Evolutionary conservation across 2,113 vertebrate genomes (phyloP).

Genomic region (Arenaria interpres): DNA sequence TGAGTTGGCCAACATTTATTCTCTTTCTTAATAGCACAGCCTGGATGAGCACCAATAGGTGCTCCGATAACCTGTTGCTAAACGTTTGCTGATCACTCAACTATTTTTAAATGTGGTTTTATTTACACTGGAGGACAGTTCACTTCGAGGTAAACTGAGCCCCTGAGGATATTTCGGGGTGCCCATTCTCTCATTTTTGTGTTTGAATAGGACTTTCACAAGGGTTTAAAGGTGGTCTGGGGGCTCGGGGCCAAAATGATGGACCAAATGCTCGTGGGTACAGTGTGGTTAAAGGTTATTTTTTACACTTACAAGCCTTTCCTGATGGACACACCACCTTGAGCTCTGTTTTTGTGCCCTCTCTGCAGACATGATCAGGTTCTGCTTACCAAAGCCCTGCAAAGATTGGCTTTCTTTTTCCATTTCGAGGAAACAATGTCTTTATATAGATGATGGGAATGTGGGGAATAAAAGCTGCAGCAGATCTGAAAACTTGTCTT

Average conservation of each 20-base stretch:
- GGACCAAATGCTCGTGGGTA: neutral
- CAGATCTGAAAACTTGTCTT: neutral
- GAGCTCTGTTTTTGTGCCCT: neutral
- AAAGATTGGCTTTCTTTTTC: neutral
- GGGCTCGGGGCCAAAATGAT: neutral
- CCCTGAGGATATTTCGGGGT: neutral
- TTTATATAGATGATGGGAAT: neutral
- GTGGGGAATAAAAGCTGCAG: neutral
- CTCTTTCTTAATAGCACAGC: neutral
- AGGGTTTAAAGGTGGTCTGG: neutral
- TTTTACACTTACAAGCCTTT: neutral
- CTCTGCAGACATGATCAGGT: neutral
- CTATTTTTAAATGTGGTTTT: neutral
- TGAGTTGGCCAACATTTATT: neutral
- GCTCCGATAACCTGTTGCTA: neutral
- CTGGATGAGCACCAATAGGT: neutral
- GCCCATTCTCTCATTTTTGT: neutral
- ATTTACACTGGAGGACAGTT: neutral
- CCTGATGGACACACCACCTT: neutral
- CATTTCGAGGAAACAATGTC: neutral
- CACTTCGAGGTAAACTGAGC: neutral
- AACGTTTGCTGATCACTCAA: neutral
- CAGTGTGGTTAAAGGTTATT: neutral
- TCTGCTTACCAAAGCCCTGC: neutral
- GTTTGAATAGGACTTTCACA: neutral